These are phyloP conservation scores for Lycia hirtaria DNA, from an alignment of 2,888 invertebrate species.

Conservation along the genomic window DNA sequence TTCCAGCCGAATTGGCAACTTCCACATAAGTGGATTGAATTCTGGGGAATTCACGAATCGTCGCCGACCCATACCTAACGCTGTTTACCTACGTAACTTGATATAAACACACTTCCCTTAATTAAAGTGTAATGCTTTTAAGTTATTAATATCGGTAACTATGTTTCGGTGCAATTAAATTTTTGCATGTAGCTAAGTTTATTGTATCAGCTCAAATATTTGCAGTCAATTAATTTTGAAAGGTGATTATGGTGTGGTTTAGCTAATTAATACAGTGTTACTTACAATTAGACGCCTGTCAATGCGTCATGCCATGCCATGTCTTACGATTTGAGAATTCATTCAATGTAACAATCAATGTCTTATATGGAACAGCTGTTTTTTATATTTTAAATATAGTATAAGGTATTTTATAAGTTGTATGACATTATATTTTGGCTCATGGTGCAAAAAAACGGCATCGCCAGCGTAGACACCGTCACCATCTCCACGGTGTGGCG, in stretches of 20 bases:
- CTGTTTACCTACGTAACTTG: slow-evolving; percentile 38
- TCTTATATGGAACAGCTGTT: too few species aligned
- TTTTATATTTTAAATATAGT: too few species aligned
- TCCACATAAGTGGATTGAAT: slow-evolving; percentile 74
- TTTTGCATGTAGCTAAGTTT: neutral
- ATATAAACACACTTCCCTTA: slow-evolving; percentile 39
- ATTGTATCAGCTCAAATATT: neutral
- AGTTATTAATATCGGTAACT: slow-evolving; percentile 28
- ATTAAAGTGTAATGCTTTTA: slow-evolving; percentile 37
- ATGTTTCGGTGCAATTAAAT: slow-evolving; percentile 11
- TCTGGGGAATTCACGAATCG: slow-evolving; percentile 53
- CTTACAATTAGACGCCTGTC: too few species aligned
- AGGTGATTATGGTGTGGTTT: neutral
- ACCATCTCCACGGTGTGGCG: too few species aligned
- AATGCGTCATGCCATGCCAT: too few species aligned
- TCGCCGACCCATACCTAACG: slow-evolving; percentile 46
- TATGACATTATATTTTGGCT: too few species aligned
- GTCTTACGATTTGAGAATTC: too few species aligned
- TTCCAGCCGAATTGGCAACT: slow-evolving; percentile 69
- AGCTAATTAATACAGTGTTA: neutral
- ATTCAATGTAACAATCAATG: too few species aligned
- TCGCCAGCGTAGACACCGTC: too few species aligned
- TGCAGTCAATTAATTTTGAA: neutral
- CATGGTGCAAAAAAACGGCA: too few species aligned
- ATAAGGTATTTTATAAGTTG: too few species aligned